Evolutionary conservation across 2,797 vertebrate genomes (phyloP).

Genomic region (Glossophaga mutica): DNA sequence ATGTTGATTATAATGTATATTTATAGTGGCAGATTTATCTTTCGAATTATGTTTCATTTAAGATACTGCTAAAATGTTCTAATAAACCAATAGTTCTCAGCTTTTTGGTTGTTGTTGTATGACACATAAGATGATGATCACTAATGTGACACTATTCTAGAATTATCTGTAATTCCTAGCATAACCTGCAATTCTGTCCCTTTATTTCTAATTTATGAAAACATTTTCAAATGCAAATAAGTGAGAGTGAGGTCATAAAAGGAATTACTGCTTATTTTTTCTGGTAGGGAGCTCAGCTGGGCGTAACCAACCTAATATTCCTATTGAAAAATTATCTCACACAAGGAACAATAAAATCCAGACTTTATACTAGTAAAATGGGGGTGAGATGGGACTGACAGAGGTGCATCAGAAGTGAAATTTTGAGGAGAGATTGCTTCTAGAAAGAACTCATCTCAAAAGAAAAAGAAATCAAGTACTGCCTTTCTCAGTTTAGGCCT

Average conservation of each 20-base stretch:
- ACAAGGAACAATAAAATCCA: not conserved
- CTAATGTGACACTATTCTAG: not conserved
- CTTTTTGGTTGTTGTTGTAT: not conserved
- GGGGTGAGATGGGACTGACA: not conserved
- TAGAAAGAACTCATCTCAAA: not conserved
- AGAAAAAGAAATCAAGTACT: not conserved
- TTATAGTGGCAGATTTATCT: conserved; percentile 2
- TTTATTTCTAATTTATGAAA: not conserved
- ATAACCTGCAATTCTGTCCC: not conserved
- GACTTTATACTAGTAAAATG: not conserved
- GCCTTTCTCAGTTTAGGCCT: not conserved
- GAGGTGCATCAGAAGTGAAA: not conserved
- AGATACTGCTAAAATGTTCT: not conserved
- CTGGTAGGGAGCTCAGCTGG: not conserved
- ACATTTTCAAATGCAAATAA: not conserved
- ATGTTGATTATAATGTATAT: not conserved
- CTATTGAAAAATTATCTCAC: not conserved
- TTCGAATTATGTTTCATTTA: conserved; percentile 44
- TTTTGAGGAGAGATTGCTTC: not conserved
- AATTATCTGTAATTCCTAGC: not conserved
- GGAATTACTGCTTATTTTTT: not conserved
- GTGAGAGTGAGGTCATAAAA: not conserved
- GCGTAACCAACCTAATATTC: not conserved
- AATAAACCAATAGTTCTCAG: not conserved
- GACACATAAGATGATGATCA: not conserved